These are phyloP conservation scores for Dryocosmus kuriphilus DNA, from an alignment of 2,888 invertebrate species.

Conservation along the genomic window DNA sequence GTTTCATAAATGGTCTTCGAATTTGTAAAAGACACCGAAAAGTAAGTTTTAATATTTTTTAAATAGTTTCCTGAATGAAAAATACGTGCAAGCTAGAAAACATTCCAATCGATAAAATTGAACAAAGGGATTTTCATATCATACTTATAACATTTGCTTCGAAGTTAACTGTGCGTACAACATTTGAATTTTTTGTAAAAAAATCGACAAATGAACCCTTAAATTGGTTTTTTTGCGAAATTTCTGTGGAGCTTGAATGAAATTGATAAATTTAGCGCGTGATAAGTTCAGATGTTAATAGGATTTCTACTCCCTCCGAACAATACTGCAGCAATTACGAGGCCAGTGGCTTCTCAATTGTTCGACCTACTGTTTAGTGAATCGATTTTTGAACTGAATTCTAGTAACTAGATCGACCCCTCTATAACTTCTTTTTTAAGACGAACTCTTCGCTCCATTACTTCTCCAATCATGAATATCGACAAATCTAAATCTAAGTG, in stretches of 20 bases:
- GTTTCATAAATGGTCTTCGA: not conserved
- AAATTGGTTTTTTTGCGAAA: not conserved
- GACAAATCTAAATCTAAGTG: not conserved
- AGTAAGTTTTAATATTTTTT: not conserved
- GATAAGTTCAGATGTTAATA: not conserved
- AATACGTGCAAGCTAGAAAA: no score
- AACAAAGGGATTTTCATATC: no score
- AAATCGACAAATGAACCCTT: no score
- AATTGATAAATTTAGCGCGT: not conserved
- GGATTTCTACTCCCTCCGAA: not conserved
- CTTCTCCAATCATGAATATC: constrained; percentile 19
- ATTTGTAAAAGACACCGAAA: not conserved
- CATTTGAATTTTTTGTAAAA: no score
- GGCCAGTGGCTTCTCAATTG: not conserved
- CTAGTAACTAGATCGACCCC: not conserved
- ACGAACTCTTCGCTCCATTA: constrained; percentile 12
- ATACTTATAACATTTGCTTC: no score
- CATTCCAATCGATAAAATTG: no score
- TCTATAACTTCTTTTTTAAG: not conserved
- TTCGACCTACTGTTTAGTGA: not conserved
- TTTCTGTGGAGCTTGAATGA: not conserved
- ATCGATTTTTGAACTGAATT: constrained; percentile 2
- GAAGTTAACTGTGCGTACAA: no score
- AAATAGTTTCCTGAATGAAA: no score
- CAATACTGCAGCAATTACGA: not conserved